Percentiles rank a stretch among this genome's conserved stretches.
Conservation (phyloP, 2,888 invertebrate genomes). For the Temnothorax ravouxi region DNA sequence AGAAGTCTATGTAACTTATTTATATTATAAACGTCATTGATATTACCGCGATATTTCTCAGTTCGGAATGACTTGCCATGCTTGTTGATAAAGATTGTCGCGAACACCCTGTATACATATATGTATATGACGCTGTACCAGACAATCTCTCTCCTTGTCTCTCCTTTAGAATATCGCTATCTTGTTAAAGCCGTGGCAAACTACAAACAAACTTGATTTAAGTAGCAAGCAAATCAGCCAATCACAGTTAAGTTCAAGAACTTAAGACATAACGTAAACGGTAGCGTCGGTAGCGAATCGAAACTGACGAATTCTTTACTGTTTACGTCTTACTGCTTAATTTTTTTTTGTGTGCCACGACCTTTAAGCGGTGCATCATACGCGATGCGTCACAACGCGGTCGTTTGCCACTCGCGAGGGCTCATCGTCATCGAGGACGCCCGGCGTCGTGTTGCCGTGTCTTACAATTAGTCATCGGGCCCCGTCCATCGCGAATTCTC, state of each 20-base stretch:
- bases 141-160: no score
- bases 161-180: no score
- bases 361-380: not conserved
- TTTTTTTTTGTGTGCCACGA: no score
- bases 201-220: no score
- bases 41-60: not conserved
- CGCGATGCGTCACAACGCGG: constrained; percentile 28
- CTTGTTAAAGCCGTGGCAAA: no score
- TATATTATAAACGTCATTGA: not conserved
- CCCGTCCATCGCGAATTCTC: constrained; percentile 28
- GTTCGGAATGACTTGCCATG: not conserved
- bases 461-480: constrained; percentile 44
- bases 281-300: no score
- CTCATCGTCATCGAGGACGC: constrained; percentile 37
- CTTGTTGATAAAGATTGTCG: not conserved
- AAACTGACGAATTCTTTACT: no score
- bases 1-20: not conserved
- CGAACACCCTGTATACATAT: not conserved
- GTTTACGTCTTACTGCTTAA: no score
- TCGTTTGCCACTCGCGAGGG: constrained; percentile 4
- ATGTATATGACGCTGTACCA: not conserved
- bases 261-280: no score
- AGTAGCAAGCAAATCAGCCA: no score
- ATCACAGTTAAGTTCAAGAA: no score
- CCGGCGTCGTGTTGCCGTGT: not conserved